Evolutionary conservation across 2,888 invertebrate genomes (phyloP).

Genomic region (Sarcophaga variegata): DNA sequence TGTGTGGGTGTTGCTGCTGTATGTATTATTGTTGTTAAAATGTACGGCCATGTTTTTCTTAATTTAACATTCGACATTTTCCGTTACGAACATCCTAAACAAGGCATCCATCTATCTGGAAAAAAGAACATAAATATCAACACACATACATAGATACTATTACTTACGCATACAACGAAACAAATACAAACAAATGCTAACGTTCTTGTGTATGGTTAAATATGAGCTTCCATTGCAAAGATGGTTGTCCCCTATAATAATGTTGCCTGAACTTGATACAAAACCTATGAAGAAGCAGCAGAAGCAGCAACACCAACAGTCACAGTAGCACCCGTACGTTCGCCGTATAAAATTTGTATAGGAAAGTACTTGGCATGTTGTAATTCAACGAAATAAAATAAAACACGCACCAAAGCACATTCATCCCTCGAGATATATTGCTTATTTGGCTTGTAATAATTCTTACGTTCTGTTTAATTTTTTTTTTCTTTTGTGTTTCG

Average conservation of each 20-base stretch:
- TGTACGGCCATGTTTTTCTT: conserved; percentile 68
- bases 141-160: conserved; percentile 33
- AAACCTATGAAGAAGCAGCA: conserved; percentile 69
- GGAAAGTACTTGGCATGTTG: conserved; percentile 58
- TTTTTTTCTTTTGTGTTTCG: conserved; percentile 10
- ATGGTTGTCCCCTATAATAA: conserved; percentile 73
- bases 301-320: conserved; percentile 18
- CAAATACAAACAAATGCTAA: conserved; percentile 35
- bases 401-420: conserved; percentile 81
- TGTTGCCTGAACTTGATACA: conserved; percentile 68
- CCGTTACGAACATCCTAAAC: conserved; percentile 70
- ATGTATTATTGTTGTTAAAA: conserved; percentile 43
- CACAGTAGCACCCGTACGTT: not conserved
- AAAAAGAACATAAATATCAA: conserved; percentile 34
- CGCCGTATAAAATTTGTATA: not conserved
- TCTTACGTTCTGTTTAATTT: conserved; percentile 71
- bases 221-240: conserved; percentile 72
- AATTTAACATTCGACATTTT: conserved; percentile 78
- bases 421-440: conserved; percentile 81
- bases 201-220: conserved; percentile 39
- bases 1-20: conserved; percentile 10
- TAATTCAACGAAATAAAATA: conserved; percentile 81
- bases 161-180: conserved; percentile 42
- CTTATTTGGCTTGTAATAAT: conserved; percentile 81
- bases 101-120: conserved; percentile 63